Conservation (phyloP, 2,113 vertebrate genomes). For the Triplophysa tibetana region DNA sequence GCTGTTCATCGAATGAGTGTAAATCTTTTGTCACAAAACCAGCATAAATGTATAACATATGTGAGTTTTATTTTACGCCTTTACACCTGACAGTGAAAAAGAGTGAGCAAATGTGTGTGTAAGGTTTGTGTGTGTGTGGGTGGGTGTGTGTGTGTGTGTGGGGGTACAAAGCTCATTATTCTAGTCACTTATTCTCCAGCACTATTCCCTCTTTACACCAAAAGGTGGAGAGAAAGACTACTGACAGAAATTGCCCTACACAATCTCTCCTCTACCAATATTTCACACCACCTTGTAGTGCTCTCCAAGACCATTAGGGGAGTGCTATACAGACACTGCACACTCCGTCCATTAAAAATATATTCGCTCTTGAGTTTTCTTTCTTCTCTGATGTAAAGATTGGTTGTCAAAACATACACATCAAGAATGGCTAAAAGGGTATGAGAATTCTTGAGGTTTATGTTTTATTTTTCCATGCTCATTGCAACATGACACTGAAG, state of each 20-base stretch:
- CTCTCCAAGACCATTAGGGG: constrained; percentile 53
- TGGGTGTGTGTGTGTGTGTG: background rate
- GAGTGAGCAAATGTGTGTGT: background rate
- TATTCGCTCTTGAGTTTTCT: constrained; percentile 46
- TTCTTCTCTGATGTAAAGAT: constrained; percentile 52
- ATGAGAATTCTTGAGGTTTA: constrained; percentile 23
- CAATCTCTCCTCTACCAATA: constrained; percentile 40
- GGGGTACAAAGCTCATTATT: constrained; percentile 12
- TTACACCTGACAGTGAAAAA: background rate
- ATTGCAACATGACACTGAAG: background rate
- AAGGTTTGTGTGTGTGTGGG: too few relatives aligned
- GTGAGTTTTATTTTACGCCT: background rate
- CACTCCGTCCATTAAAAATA: constrained; percentile 46
- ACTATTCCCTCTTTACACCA: constrained; percentile 57
- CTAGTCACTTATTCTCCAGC: constrained; percentile 8
- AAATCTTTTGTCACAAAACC: background rate
- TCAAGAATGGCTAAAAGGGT: constrained; percentile 40
- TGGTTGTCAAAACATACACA: constrained; percentile 55
- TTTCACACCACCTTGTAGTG: constrained; percentile 51
- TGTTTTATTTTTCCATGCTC: background rate
- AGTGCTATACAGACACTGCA: constrained; percentile 55
- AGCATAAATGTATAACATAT: background rate
- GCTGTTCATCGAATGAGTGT: background rate
- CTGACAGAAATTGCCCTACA: constrained; percentile 37
- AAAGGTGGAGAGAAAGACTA: constrained; percentile 63